phyloP scores from a whole-genome alignment of 2,888 invertebrate species.

The Chrysina gloriosa region DNA sequence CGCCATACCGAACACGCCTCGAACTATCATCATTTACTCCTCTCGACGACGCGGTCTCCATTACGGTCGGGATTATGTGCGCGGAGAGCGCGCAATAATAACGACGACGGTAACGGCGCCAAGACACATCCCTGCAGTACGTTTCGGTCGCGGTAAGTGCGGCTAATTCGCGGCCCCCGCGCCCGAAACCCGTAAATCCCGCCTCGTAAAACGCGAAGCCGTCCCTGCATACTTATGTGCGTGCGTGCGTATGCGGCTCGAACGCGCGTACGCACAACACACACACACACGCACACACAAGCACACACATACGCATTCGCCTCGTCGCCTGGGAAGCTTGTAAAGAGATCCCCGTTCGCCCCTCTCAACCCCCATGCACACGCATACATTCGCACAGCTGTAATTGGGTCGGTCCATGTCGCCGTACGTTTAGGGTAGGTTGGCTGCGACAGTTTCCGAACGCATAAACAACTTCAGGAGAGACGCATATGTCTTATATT shows the following conservation, averaged over 20 bases:
- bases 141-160: slow-evolving; percentile 1
- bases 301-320: background rate
- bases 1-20: background rate
- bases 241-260: slow-evolving; percentile 1
- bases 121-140: slow-evolving; percentile 28
- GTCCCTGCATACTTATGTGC: slow-evolving; percentile 32
- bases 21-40: background rate
- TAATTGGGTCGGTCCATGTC: slow-evolving; percentile 58
- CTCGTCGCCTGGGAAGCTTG: slow-evolving; percentile 5
- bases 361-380: slow-evolving; percentile 49
- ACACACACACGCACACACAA: no score
- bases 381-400: slow-evolving; percentile 54
- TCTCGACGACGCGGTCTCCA: slow-evolving; percentile 2
- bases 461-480: background rate
- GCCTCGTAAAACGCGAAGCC: slow-evolving; percentile 26
- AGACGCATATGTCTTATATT: background rate
- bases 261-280: slow-evolving; percentile 5
- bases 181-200: slow-evolving; percentile 16
- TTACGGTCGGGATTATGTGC: background rate
- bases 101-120: slow-evolving; percentile 21
- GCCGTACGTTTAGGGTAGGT: slow-evolving; percentile 55
- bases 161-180: slow-evolving; percentile 20
- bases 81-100: slow-evolving; percentile 20
- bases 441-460: slow-evolving; percentile 42
- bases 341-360: slow-evolving; percentile 23